phyloP scores from a whole-genome alignment of 2,797 vertebrate species.

The Sebastes paucispinis region DNA sequence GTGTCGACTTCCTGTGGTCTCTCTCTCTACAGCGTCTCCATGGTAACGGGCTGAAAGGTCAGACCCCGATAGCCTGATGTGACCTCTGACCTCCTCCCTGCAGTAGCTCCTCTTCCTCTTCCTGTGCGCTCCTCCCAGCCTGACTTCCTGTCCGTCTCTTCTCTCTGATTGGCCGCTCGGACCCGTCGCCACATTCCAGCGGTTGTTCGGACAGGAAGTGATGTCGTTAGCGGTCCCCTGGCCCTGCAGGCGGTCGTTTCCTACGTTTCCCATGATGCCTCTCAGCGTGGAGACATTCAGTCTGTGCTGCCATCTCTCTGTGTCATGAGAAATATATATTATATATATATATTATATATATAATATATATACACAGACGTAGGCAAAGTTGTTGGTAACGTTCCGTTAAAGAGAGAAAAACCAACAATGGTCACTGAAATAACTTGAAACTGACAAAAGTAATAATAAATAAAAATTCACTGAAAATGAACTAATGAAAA shows the following conservation, averaged over 20 bases:
- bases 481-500: too few species aligned
- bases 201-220: not conserved
- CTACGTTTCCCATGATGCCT: not conserved
- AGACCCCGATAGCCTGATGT: not conserved
- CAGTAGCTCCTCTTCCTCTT: not conserved
- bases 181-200: not conserved
- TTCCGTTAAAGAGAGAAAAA: too few species aligned
- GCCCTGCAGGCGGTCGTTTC: not conserved
- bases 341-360: too few species aligned
- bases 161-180: not conserved
- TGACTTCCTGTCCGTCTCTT: not conserved
- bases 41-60: too few species aligned
- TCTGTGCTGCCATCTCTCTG: not conserved
- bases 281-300: not conserved
- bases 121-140: not conserved
- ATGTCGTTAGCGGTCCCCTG: not conserved
- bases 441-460: too few species aligned
- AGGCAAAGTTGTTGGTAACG: too few species aligned
- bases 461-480: too few species aligned
- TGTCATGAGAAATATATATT: too few species aligned
- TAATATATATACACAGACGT: too few species aligned
- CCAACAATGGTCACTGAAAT: too few species aligned
- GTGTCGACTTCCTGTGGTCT: too few species aligned
- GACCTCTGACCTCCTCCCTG: not conserved
- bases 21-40: too few species aligned